Percentiles rank a stretch among this genome's conserved stretches.
phyloP scores from a whole-genome alignment of 2,113 vertebrate species.

The Hypomesus transpacificus region DNA sequence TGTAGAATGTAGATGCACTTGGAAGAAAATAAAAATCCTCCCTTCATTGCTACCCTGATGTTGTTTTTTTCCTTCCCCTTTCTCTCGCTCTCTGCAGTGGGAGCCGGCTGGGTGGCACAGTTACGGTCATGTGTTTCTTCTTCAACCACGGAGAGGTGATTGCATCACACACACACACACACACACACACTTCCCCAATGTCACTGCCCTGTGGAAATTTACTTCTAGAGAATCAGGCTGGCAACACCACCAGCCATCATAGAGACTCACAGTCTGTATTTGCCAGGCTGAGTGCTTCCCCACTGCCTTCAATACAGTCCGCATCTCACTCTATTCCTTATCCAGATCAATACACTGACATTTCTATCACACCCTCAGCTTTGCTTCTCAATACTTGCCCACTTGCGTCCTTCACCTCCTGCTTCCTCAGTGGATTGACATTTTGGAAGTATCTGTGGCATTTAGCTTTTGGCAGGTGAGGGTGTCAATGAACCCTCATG shows the following conservation, averaged over 20 bases:
- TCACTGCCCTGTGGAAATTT: not conserved
- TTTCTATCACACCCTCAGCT: constrained; percentile 15
- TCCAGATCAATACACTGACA: constrained; percentile 23
- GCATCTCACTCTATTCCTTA: constrained; percentile 4
- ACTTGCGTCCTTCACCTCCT: not conserved
- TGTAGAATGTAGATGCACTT: too few relatives aligned
- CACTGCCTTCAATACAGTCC: constrained; percentile 18
- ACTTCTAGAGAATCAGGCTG: constrained; percentile 14
- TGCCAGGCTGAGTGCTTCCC: constrained; percentile 18
- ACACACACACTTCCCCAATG: not conserved
- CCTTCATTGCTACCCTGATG: not conserved
- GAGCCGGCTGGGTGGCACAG: not conserved
- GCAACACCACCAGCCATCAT: constrained; percentile 16
- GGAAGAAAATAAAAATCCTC: too few relatives aligned
- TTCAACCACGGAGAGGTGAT: constrained; percentile 20
- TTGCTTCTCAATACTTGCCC: not conserved
- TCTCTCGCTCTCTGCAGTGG: constrained; percentile 32
- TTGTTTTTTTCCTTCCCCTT: not conserved
- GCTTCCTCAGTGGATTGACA: not conserved
- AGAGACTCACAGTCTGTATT: constrained; percentile 40
- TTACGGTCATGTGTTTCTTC: constrained; percentile 12
- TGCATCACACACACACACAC: constrained; percentile 13
- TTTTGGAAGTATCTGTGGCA: not conserved
- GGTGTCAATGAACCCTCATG: not conserved
- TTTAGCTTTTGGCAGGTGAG: not conserved